These are phyloP conservation scores for Eonycteris spelaea DNA, from an alignment of 2,113 vertebrate genomes.

Conservation along the genomic window DNA sequence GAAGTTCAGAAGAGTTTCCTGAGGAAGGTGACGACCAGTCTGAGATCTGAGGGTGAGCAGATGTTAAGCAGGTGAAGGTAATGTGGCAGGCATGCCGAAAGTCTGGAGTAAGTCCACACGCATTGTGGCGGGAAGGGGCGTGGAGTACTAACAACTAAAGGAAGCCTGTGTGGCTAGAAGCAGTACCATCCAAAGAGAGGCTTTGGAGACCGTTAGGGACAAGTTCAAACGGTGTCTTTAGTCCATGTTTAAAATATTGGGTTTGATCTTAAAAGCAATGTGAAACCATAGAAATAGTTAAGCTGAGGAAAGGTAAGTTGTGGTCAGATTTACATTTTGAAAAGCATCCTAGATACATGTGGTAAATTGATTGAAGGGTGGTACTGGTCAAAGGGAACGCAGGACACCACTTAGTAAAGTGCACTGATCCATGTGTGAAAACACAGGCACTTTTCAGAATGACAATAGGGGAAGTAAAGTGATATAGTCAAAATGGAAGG, in stretches of 20 bases:
- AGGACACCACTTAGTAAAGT: background rate
- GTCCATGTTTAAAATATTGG: background rate
- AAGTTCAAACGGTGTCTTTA: background rate
- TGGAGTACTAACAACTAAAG: background rate
- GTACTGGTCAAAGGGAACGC: background rate
- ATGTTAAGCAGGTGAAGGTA: background rate
- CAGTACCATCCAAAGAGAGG: background rate
- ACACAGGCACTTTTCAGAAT: background rate
- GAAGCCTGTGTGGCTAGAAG: background rate
- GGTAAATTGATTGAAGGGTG: background rate
- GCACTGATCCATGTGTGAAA: background rate
- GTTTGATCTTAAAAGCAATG: background rate
- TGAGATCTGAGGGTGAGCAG: background rate
- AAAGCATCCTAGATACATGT: background rate
- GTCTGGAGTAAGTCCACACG: background rate
- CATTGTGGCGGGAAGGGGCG: background rate
- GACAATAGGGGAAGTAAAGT: background rate
- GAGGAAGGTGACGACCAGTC: too few relatives aligned
- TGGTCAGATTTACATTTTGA: background rate
- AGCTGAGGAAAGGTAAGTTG: background rate
- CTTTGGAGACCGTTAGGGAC: background rate
- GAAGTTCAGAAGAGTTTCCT: background rate
- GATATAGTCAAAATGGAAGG: background rate
- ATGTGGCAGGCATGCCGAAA: background rate
- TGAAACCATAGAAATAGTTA: background rate